Evolutionary conservation across 2,113 vertebrate genomes (phyloP).

Genomic region (Phyllostomus hastatus): DNA sequence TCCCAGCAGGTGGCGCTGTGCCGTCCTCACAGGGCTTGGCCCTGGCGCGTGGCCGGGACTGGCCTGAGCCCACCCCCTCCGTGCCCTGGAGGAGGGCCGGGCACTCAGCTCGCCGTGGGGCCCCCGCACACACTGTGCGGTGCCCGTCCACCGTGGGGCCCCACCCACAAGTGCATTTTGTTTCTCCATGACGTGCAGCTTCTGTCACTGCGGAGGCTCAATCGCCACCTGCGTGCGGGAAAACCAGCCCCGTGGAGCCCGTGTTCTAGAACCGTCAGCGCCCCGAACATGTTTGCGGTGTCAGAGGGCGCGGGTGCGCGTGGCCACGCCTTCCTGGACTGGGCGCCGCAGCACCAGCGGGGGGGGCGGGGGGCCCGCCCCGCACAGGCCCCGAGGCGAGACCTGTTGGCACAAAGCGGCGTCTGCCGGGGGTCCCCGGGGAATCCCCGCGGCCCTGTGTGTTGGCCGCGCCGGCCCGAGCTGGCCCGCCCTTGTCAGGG

Average conservation of each 20-base stretch:
- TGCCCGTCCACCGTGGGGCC: accelerated
- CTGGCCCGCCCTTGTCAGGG: too few species aligned
- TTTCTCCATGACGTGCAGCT: not conserved
- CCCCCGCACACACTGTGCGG: accelerated
- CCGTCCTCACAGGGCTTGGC: accelerated
- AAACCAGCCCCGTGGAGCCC: not conserved
- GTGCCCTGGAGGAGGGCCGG: not conserved
- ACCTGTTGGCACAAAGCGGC: not conserved
- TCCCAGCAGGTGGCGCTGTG: accelerated
- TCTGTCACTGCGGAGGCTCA: not conserved
- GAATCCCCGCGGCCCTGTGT: accelerated
- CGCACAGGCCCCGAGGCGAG: accelerated
- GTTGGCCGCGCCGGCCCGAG: too few species aligned
- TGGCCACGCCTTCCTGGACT: not conserved
- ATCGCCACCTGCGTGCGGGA: not conserved
- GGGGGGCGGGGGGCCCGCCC: too few species aligned
- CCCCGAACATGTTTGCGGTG: accelerated
- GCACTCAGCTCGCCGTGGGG: accelerated
- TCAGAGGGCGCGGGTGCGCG: not conserved
- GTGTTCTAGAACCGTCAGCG: not conserved
- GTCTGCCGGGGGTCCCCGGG: accelerated
- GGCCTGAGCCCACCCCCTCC: not conserved
- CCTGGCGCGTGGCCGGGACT: accelerated
- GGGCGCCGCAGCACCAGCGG: accelerated
- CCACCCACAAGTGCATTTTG: not conserved